A percentile compares a stretch with the other conserved stretches of the same genome.
phyloP scores from a whole-genome alignment of 37 sponge, comb jelly and placozoan species.

The Axinella damicornis region DNA sequence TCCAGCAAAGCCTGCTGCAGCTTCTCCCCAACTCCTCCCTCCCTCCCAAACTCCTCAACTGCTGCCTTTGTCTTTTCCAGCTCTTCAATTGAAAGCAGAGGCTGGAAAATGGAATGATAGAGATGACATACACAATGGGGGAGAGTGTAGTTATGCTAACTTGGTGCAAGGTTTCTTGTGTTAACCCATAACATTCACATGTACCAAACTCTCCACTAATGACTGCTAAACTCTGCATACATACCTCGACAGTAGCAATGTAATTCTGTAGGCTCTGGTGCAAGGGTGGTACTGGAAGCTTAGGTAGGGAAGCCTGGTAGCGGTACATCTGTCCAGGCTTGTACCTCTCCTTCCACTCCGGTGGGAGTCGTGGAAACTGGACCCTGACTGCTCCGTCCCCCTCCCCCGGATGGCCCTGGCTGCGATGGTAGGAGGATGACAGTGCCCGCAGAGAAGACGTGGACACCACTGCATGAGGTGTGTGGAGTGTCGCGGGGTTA shows the following conservation, averaged over 20 bases:
- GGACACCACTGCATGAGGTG: too few relatives aligned
- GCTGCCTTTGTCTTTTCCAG: slow-evolving; percentile 54
- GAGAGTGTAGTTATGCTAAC: neutral
- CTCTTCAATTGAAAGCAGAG: slow-evolving; percentile 71
- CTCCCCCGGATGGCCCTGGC: too few relatives aligned
- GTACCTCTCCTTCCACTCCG: slow-evolving; percentile 35
- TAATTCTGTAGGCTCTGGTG: slow-evolving; percentile 73
- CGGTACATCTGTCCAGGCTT: slow-evolving; percentile 71
- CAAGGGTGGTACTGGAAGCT: slow-evolving; percentile 85
- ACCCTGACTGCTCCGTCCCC: slow-evolving; percentile 2
- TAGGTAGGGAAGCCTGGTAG: slow-evolving; percentile 44
- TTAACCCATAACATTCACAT: too few relatives aligned
- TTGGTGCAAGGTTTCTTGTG: too few relatives aligned
- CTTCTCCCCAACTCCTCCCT: slow-evolving; percentile 76
- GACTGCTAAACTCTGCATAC: neutral
- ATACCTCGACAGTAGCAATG: slow-evolving; percentile 50
- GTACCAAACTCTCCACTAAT: too few relatives aligned
- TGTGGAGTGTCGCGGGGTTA: too few relatives aligned
- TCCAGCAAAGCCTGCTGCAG: slow-evolving; percentile 70
- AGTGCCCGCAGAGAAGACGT: too few relatives aligned
- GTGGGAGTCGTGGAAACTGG: slow-evolving; percentile 53
- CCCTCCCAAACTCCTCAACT: slow-evolving; percentile 79
- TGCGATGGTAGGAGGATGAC: too few relatives aligned
- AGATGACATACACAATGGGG: too few relatives aligned
- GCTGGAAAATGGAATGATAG: slow-evolving; percentile 15